phyloP scores from a whole-genome alignment of 2,888 invertebrate species.

The Pristionchus arcanus region DNA sequence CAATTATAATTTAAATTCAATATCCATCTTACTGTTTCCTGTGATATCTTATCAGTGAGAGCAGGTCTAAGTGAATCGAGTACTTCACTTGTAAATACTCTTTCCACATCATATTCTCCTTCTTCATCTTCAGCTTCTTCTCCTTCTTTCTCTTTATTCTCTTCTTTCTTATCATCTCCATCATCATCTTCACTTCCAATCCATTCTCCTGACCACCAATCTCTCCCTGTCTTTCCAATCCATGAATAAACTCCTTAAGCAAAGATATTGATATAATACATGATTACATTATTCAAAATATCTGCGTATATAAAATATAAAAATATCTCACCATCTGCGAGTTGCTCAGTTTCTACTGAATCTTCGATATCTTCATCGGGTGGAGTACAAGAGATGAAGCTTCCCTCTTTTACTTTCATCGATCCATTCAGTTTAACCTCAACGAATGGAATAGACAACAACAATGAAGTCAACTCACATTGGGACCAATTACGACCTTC shows the following conservation, averaged over 20 bases:
- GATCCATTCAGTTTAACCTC: conserved; percentile 38
- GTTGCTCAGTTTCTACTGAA: not conserved
- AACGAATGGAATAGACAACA: not conserved
- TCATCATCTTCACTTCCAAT: conserved; percentile 28
- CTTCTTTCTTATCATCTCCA: conserved; percentile 11
- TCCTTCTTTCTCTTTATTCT: not conserved
- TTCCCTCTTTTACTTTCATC: not conserved
- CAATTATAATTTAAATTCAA: not conserved
- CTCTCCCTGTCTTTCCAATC: not conserved
- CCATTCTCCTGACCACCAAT: conserved; percentile 53
- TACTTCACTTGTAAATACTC: conserved; percentile 25
- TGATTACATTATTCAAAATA: not conserved
- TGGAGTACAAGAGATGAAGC: not conserved
- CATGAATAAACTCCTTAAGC: conserved; percentile 8
- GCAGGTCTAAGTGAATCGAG: not conserved
- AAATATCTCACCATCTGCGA: conserved; percentile 1
- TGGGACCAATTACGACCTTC: conserved; percentile 27
- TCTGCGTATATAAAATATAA: too few relatives aligned
- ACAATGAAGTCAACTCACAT: conserved; percentile 17
- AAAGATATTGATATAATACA: not conserved
- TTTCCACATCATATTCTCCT: conserved; percentile 33
- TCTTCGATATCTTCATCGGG: conserved; percentile 45
- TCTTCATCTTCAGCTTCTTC: conserved; percentile 44
- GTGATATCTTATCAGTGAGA: not conserved
- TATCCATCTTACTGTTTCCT: not conserved